Evolutionary conservation across 2,888 invertebrate species (phyloP).

Genomic region (Epirrita christyi): DNA sequence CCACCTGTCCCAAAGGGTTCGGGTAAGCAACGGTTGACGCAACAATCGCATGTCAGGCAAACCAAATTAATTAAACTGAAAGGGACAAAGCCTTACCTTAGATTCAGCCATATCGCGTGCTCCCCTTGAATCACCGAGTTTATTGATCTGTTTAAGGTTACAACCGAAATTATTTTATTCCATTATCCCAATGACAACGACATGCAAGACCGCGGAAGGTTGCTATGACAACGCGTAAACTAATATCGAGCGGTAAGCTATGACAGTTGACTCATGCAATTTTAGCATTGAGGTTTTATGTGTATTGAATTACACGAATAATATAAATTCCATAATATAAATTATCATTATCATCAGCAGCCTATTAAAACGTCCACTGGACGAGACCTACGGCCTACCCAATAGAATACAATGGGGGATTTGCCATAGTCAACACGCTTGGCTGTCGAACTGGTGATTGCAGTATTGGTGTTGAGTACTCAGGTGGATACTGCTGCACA

Average conservation of each 20-base stretch:
- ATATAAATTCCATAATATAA: too few relatives aligned
- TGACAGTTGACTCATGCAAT: not conserved
- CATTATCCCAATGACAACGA: slow-evolving; percentile 63
- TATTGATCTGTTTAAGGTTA: slow-evolving; percentile 71
- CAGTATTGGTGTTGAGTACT: too few relatives aligned
- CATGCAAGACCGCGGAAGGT: slow-evolving; percentile 65
- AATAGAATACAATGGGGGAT: too few relatives aligned
- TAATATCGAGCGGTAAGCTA: slow-evolving; percentile 22
- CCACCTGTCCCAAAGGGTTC: slow-evolving; percentile 27
- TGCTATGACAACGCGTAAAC: slow-evolving; percentile 61
- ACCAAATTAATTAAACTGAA: slow-evolving; percentile 71
- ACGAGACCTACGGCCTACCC: too few relatives aligned
- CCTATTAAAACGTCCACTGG: too few relatives aligned
- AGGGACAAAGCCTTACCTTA: slow-evolving; percentile 69
- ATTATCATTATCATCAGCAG: too few relatives aligned
- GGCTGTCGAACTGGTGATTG: too few relatives aligned
- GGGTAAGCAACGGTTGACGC: slow-evolving; percentile 29
- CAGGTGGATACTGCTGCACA: too few relatives aligned
- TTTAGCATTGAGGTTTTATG: not conserved
- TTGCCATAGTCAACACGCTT: too few relatives aligned
- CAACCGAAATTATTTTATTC: slow-evolving; percentile 75
- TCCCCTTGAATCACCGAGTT: slow-evolving; percentile 67
- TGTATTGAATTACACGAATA: not conserved
- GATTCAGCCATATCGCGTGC: slow-evolving; percentile 77
- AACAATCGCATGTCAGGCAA: slow-evolving; percentile 65